Evolutionary conservation across 2,888 invertebrate species (phyloP).

Genomic region (Drosophila subsilvestris): DNA sequence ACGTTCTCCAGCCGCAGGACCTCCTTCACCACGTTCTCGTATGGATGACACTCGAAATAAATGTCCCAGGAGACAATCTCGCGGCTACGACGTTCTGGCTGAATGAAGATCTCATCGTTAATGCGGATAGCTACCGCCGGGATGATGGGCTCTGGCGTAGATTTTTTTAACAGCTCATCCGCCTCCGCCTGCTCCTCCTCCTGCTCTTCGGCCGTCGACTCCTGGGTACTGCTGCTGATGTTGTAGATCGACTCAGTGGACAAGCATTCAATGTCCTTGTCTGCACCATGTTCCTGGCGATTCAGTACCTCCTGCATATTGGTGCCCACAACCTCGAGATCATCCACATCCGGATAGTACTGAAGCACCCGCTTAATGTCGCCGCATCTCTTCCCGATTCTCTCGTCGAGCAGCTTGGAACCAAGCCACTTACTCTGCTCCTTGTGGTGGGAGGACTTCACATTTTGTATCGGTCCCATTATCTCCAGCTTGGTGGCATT

Average conservation of each 20-base stretch:
- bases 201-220: neutral
- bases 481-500: conserved; percentile 57
- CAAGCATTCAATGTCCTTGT: conserved; percentile 45
- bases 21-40: conserved; percentile 49
- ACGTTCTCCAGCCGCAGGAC: conserved; percentile 72
- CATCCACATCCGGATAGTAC: conserved; percentile 68
- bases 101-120: conserved; percentile 54
- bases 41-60: conserved; percentile 70
- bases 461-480: neutral
- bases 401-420: conserved; percentile 60
- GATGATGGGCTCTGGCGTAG: neutral
- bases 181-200: neutral
- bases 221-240: conserved; percentile 56
- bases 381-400: conserved; percentile 41
- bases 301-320: neutral
- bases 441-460: neutral
- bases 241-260: conserved; percentile 21
- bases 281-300: neutral
- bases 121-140: conserved; percentile 56
- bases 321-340: conserved; percentile 68
- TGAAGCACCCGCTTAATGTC: conserved; percentile 70
- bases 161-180: no score
- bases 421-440: conserved; percentile 59
- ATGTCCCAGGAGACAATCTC: conserved; percentile 26
- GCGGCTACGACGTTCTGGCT: neutral